These are phyloP conservation scores for Tipula vernalis DNA, from an alignment of 2,888 invertebrate species.

Conservation along the genomic window DNA sequence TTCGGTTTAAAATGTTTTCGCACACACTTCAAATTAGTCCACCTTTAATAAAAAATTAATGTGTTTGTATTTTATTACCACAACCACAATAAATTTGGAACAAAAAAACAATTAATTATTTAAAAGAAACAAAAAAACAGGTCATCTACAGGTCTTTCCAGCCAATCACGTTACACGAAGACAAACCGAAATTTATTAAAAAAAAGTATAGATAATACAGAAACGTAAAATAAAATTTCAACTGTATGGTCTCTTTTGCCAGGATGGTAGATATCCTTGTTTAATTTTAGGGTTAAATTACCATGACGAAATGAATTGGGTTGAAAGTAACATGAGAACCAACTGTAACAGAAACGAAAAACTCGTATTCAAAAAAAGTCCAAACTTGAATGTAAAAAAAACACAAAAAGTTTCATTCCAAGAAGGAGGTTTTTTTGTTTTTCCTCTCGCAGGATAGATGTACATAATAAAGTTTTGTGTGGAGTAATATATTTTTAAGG, in stretches of 20 bases:
- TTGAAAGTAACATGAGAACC: neutral
- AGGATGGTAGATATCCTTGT: neutral
- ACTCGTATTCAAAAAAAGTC: neutral
- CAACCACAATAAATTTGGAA: neutral
- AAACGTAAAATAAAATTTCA: neutral
- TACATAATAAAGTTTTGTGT: neutral
- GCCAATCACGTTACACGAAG: neutral
- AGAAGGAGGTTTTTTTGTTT: neutral
- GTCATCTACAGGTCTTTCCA: neutral
- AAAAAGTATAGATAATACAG: neutral
- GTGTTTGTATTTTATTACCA: neutral
- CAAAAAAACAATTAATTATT: neutral
- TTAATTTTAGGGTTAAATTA: neutral
- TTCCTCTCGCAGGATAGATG: neutral
- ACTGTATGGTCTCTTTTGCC: neutral
- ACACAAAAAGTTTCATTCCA: neutral
- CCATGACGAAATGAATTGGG: neutral
- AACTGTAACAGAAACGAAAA: neutral
- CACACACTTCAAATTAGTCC: neutral
- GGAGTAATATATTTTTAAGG: neutral
- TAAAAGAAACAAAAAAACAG: neutral
- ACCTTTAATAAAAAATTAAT: neutral
- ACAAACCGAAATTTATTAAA: neutral
- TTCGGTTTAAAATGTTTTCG: neutral
- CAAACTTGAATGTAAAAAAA: neutral